phyloP scores from a whole-genome alignment of 2,888 invertebrate genomes.

The Pandemis cinnamomeana region DNA sequence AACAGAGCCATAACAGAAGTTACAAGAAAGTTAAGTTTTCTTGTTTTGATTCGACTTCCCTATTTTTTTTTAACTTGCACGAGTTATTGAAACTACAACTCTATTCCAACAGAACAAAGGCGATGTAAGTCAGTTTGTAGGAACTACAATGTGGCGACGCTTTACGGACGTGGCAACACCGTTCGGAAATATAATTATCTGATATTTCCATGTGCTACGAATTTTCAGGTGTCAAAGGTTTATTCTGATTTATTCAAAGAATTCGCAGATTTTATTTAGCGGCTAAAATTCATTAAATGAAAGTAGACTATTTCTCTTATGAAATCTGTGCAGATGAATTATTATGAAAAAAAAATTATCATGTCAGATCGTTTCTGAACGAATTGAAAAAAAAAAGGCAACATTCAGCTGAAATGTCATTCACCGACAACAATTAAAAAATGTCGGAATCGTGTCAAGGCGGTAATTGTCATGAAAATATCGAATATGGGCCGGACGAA shows the following conservation, averaged over 20 bases:
- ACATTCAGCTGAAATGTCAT: constrained; percentile 80
- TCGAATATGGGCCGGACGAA: constrained; percentile 83
- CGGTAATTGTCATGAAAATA: constrained; percentile 85
- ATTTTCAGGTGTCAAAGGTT: neutral
- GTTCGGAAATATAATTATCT: neutral
- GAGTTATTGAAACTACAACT: neutral
- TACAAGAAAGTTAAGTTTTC: too few relatives aligned
- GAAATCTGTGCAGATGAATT: neutral
- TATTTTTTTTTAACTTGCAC: too few relatives aligned
- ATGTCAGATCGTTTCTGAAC: constrained; percentile 62
- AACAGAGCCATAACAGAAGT: too few relatives aligned
- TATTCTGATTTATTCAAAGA: neutral
- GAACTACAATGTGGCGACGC: neutral
- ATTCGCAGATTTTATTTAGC: too few relatives aligned
- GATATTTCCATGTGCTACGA: neutral
- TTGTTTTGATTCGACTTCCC: too few relatives aligned
- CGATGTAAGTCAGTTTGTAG: neutral
- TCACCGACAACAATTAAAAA: constrained; percentile 85
- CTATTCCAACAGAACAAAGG: neutral
- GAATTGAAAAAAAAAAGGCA: constrained; percentile 58
- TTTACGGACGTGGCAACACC: neutral
- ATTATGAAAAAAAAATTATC: neutral
- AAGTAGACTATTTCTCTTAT: too few relatives aligned
- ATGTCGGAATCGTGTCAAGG: constrained; percentile 86
- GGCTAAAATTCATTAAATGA: too few relatives aligned